Conservation (phyloP, 2,888 invertebrate species). For the Eupsilia transversa region DNA sequence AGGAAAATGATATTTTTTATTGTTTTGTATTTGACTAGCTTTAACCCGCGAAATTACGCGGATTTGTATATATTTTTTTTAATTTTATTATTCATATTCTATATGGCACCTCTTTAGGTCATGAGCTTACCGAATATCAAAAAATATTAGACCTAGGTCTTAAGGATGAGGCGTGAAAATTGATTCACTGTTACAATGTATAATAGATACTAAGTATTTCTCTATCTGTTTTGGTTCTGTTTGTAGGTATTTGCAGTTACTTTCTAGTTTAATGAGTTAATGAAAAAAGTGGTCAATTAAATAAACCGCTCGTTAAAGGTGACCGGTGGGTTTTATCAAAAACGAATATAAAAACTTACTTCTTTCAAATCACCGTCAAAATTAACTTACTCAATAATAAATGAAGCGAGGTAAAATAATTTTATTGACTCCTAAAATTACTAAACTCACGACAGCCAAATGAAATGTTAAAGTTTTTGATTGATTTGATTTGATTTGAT, state of each 20-base stretch:
- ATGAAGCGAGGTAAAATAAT: constrained; percentile 21
- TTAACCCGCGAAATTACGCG: no score
- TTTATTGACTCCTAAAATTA: constrained; percentile 54
- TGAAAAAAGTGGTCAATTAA: no score
- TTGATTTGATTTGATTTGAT: constrained; percentile 64
- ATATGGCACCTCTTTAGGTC: no score
- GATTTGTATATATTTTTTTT: no score
- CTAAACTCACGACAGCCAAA: constrained; percentile 47
- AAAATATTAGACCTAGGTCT: no score
- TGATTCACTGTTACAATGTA: no score
- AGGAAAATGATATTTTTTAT: constrained; percentile 1
- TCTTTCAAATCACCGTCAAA: constrained; percentile 14
- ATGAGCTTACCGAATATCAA: no score
- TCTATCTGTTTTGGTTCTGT: neutral
- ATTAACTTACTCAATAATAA: constrained; percentile 34
- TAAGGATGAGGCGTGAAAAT: no score
- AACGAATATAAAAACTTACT: neutral
- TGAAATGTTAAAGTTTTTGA: constrained; percentile 58
- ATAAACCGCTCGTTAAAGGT: neutral
- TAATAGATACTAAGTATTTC: no score
- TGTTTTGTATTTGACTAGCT: neutral
- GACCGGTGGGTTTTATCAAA: neutral
- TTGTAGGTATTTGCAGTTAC: neutral
- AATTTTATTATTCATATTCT: no score
- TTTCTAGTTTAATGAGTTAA: neutral